phyloP scores from a whole-genome alignment of 2,888 invertebrate species.

The Sinodicranocentrus sp. region DNA sequence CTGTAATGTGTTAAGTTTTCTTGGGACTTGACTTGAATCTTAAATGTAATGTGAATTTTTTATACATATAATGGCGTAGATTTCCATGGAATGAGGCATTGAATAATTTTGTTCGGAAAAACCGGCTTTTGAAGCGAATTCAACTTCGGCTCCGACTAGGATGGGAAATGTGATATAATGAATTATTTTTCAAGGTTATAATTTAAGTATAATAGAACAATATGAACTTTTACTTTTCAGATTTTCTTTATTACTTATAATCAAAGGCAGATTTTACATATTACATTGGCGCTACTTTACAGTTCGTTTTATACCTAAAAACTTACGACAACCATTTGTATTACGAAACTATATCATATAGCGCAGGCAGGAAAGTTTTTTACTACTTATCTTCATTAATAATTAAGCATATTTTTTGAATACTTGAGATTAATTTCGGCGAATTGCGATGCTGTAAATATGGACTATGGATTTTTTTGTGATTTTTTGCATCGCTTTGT shows the following conservation, averaged over 20 bases:
- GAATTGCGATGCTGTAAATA: not conserved
- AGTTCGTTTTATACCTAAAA: conserved; percentile 4
- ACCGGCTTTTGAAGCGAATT: too few relatives aligned
- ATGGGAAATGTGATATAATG: too few relatives aligned
- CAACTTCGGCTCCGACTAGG: too few relatives aligned
- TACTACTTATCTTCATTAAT: conserved; percentile 20
- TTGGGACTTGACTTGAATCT: too few relatives aligned
- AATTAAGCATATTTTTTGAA: not conserved
- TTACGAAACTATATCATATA: conserved; percentile 3
- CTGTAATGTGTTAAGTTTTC: too few relatives aligned
- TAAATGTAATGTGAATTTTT: too few relatives aligned
- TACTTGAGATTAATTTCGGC: conserved; percentile 18
- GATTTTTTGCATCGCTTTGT: not conserved
- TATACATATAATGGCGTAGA: too few relatives aligned
- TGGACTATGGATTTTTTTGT: conserved; percentile 5
- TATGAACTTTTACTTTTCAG: not conserved
- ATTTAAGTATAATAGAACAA: not conserved
- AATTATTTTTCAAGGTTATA: too few relatives aligned
- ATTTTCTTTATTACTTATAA: conserved; percentile 23
- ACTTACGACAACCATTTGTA: not conserved
- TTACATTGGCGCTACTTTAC: conserved; percentile 14
- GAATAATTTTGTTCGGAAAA: too few relatives aligned
- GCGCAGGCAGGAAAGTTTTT: conserved; percentile 16
- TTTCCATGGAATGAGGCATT: too few relatives aligned
- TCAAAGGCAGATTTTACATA: conserved; percentile 15